These are phyloP conservation scores for Odontophorus gujanensis DNA, from an alignment of 2,113 vertebrate species.

Conservation along the genomic window DNA sequence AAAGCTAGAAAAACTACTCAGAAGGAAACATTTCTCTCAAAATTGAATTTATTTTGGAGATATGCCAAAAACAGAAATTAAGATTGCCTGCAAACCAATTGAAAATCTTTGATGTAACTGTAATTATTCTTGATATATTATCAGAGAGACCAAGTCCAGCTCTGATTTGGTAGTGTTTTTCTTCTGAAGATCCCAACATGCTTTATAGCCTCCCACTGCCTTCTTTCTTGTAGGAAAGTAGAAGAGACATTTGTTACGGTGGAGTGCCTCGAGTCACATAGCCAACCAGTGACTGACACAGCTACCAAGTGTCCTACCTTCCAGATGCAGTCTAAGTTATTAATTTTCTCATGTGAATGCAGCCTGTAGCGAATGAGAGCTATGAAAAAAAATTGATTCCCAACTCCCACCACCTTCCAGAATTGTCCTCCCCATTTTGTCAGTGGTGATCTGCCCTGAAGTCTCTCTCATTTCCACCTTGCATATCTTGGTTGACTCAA, in stretches of 20 bases:
- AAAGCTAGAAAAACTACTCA: conserved; percentile 1
- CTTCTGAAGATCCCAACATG: conserved; percentile 21
- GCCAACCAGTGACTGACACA: conserved; percentile 36
- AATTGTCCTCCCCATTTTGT: background rate
- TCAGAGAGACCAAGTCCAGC: conserved; percentile 41
- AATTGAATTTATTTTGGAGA: background rate
- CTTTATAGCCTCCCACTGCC: conserved; percentile 35
- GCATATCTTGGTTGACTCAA: background rate
- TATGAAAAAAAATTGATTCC: background rate
- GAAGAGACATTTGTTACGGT: conserved; percentile 12
- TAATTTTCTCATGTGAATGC: conserved; percentile 25
- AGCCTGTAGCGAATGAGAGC: conserved; percentile 9
- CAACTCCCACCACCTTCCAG: background rate
- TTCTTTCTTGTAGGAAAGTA: conserved; percentile 18
- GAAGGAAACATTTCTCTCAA: background rate
- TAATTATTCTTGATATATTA: conserved; percentile 43
- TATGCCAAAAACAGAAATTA: conserved; percentile 6
- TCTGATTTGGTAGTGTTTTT: conserved; percentile 50
- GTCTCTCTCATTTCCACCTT: background rate
- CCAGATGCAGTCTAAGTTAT: conserved; percentile 38
- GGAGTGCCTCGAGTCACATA: background rate
- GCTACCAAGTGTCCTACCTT: conserved; percentile 4
- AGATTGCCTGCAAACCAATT: background rate
- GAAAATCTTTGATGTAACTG: conserved; percentile 49
- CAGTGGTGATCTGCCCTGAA: background rate